phyloP scores from a whole-genome alignment of 2,113 vertebrate genomes.

The Rhombomys opimus region DNA sequence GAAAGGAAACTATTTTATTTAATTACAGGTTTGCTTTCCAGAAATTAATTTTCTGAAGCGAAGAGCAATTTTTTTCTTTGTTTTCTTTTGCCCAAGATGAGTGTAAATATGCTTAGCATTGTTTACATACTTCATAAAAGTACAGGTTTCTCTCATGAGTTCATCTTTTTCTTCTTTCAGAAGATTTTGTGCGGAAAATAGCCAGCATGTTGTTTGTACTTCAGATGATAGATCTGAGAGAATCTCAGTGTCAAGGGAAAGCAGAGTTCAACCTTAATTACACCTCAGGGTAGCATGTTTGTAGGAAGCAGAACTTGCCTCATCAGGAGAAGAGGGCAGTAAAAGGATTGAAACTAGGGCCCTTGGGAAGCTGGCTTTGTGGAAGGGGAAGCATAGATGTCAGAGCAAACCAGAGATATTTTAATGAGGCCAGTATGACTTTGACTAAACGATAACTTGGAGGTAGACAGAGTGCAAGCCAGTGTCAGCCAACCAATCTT shows the following conservation, averaged over 20 bases:
- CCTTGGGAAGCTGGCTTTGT: background rate
- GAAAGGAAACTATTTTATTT: background rate
- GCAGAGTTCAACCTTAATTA: background rate
- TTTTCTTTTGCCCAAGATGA: background rate
- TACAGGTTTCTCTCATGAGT: background rate
- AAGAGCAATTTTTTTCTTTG: background rate
- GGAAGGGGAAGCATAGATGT: background rate
- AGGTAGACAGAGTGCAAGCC: background rate
- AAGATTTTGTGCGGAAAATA: background rate
- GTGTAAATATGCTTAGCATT: background rate
- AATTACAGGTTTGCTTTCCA: conserved; percentile 2
- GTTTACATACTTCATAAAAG: background rate
- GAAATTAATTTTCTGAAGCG: background rate
- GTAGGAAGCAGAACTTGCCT: background rate
- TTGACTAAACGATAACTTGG: background rate
- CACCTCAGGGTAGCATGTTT: background rate
- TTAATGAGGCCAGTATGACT: background rate
- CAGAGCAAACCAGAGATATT: background rate
- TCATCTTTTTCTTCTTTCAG: background rate
- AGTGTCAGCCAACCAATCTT: background rate
- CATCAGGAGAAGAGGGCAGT: background rate
- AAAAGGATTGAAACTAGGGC: background rate
- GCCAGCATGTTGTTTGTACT: background rate
- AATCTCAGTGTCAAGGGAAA: background rate
- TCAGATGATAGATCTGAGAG: background rate